These are phyloP conservation scores for Dasypus novemcinctus DNA, from an alignment of 2,113 vertebrate genomes.

Conservation along the genomic window DNA sequence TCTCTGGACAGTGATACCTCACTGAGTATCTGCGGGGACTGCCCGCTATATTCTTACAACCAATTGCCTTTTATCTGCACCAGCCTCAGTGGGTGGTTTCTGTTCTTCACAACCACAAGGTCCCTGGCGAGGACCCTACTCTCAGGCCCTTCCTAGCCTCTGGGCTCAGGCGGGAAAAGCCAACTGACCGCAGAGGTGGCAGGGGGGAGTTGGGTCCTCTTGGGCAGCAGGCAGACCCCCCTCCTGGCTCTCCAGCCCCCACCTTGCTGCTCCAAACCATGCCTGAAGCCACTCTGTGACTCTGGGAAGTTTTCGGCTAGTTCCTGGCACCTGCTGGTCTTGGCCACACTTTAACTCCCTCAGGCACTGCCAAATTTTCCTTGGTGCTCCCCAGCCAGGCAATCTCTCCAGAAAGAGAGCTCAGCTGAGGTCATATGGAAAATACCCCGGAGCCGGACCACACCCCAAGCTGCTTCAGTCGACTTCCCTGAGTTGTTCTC, in stretches of 20 bases:
- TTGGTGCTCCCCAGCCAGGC: conserved; percentile 45
- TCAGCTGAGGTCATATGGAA: conserved; percentile 71
- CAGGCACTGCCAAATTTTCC: conserved; percentile 51
- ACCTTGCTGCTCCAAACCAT: not conserved
- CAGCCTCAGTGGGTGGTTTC: not conserved
- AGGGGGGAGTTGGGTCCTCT: not conserved
- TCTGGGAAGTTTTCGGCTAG: conserved; percentile 30
- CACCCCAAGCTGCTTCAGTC: not conserved
- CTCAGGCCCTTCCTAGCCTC: no score
- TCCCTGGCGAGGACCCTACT: not conserved
- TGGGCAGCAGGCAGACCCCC: not conserved
- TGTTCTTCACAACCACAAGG: not conserved
- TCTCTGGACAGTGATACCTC: not conserved
- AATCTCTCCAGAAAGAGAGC: conserved; percentile 46
- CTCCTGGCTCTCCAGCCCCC: not conserved
- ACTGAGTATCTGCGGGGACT: not conserved
- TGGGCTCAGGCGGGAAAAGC: not conserved
- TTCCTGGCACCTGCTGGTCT: conserved; percentile 53
- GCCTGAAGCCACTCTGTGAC: not conserved
- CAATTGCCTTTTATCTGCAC: not conserved
- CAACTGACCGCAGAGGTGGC: not conserved
- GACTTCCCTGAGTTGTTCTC: not conserved
- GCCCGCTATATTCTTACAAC: not conserved
- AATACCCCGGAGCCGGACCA: not conserved
- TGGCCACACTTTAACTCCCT: conserved; percentile 20